Percentiles rank a stretch among this genome's conserved stretches.
Conservation (phyloP, 1,140 invertebrate genomes). For the Cylas formicarius region DNA sequence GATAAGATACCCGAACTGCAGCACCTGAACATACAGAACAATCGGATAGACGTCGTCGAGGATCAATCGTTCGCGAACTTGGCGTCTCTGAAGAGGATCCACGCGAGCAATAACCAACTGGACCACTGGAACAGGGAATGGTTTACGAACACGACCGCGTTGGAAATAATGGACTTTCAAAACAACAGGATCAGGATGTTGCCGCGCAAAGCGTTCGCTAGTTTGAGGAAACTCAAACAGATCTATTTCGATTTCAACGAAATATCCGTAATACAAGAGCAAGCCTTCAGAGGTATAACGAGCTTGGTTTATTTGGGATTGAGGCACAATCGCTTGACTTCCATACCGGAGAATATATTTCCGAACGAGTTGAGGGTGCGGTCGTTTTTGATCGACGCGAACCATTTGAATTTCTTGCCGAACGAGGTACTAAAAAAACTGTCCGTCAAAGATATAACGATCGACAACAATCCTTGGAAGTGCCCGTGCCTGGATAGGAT, state of each 20-base stretch:
- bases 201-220: constrained; percentile 17
- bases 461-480: constrained; percentile 24
- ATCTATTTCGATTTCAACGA: constrained; percentile 20
- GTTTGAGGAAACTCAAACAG: constrained; percentile 12
- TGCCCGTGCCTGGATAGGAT: constrained; percentile 23
- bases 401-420: constrained; percentile 21
- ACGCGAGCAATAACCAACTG: constrained; percentile 14
- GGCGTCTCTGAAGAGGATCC: constrained; percentile 9
- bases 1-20: constrained; percentile 3
- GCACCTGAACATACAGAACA: constrained; percentile 17
- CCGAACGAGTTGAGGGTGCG: constrained; percentile 17
- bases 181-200: constrained; percentile 19
- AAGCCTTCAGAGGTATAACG: constrained; percentile 16
- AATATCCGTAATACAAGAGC: constrained; percentile 14
- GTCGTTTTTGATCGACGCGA: constrained; percentile 17
- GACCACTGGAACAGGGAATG: constrained; percentile 23
- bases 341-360: constrained; percentile 17
- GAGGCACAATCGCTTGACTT: constrained; percentile 18
- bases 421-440: constrained; percentile 22
- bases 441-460: constrained; percentile 14
- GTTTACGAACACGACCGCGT: constrained; percentile 18
- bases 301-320: constrained; percentile 21
- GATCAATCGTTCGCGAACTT: constrained; percentile 20
- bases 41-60: constrained; percentile 18
- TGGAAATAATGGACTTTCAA: constrained; percentile 22